Conservation (phyloP, 2,888 invertebrate genomes). For the Boloria euphrosyne region DNA sequence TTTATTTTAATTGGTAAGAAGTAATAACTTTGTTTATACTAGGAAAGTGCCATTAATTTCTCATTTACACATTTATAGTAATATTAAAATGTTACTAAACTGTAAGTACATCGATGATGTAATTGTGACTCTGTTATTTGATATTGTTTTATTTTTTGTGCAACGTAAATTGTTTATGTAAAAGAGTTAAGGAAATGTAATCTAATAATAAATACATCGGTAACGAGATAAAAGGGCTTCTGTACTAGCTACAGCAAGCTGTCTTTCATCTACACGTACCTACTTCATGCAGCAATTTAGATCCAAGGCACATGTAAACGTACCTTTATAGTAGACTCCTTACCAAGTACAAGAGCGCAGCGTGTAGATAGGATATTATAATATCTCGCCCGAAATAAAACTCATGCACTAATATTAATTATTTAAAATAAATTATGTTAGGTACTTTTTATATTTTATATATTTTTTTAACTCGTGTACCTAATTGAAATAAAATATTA, state of each 20-base stretch:
- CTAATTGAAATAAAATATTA: too few species aligned
- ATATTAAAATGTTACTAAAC: too few species aligned
- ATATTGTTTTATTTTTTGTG: neutral
- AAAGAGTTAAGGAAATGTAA: constrained; percentile 10
- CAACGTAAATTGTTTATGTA: neutral
- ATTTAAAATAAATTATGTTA: too few species aligned
- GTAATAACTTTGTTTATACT: too few species aligned
- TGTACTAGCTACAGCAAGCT: neutral
- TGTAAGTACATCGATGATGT: neutral
- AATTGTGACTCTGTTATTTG: neutral
- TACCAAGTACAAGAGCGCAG: constrained; percentile 25
- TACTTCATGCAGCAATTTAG: constrained; percentile 3
- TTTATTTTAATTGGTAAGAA: neutral
- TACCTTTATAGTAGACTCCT: constrained; percentile 17
- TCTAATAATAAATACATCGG: constrained; percentile 31
- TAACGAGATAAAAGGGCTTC: constrained; percentile 34
- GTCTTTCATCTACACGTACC: constrained; percentile 9
- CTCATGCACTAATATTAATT: too few species aligned
- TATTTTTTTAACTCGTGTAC: too few species aligned
- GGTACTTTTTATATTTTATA: too few species aligned
- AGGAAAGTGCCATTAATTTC: too few species aligned
- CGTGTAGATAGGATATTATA: constrained; percentile 9
- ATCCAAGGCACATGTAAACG: constrained; percentile 16
- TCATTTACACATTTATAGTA: too few species aligned
- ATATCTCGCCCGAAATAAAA: neutral